These are phyloP conservation scores for Helostoma temminkii DNA, from an alignment of 2,797 vertebrate genomes.

Conservation along the genomic window DNA sequence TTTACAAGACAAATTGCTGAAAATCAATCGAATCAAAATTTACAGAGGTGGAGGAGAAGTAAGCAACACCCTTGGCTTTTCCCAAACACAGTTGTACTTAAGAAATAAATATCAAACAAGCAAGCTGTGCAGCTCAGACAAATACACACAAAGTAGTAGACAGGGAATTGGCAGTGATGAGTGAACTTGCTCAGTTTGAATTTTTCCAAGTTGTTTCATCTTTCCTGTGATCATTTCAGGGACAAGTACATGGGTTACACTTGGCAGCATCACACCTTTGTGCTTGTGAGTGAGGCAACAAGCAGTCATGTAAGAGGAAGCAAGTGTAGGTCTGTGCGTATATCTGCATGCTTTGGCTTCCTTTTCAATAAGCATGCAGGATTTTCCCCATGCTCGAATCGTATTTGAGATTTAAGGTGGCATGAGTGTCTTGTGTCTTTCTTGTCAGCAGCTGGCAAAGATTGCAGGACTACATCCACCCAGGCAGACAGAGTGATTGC, in stretches of 20 bases:
- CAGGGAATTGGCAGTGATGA: slow-evolving; percentile 49
- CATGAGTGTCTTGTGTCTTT: slow-evolving; percentile 43
- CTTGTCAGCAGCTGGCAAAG: slow-evolving; percentile 57
- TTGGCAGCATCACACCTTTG: slow-evolving; percentile 53
- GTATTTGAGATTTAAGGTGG: slow-evolving; percentile 47
- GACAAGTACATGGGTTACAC: slow-evolving; percentile 56
- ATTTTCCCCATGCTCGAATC: slow-evolving; percentile 12
- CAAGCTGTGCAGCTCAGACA: slow-evolving; percentile 35
- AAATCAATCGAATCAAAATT: slow-evolving; percentile 70
- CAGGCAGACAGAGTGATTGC: slow-evolving; percentile 59
- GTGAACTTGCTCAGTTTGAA: slow-evolving; percentile 59
- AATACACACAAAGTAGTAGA: slow-evolving; percentile 31
- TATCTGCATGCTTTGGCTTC: slow-evolving; percentile 29
- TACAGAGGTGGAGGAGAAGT: slow-evolving; percentile 31
- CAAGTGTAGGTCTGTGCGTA: neutral
- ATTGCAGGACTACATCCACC: slow-evolving; percentile 48
- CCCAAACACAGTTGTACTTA: slow-evolving; percentile 53
- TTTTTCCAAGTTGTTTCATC: slow-evolving; percentile 57
- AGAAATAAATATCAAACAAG: slow-evolving; percentile 45
- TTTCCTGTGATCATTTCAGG: slow-evolving; percentile 67
- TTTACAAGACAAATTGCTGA: slow-evolving; percentile 52
- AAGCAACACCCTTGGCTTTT: slow-evolving; percentile 36
- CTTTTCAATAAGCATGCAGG: slow-evolving; percentile 22
- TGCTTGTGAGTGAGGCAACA: slow-evolving; percentile 39
- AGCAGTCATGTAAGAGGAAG: slow-evolving; percentile 32